A percentile compares a stretch with the other conserved stretches of the same genome.
Evolutionary conservation across 2,888 invertebrate species (phyloP).

Genomic region (Lithophane leautieri): DNA sequence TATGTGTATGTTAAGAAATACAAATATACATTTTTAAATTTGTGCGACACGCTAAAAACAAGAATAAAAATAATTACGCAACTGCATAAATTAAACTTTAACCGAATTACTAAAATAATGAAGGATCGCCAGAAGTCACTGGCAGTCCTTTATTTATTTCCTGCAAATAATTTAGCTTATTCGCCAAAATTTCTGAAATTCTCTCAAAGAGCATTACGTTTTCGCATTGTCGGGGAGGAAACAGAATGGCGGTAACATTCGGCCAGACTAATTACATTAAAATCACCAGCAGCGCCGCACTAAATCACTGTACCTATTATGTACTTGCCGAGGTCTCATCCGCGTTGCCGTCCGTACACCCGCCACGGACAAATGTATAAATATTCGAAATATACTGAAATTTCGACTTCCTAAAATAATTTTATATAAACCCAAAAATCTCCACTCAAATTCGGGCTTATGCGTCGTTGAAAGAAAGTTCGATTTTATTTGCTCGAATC

Average conservation of each 20-base stretch:
- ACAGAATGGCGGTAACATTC: slow-evolving; percentile 81
- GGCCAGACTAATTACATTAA: slow-evolving; percentile 87
- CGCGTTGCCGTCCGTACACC: slow-evolving; percentile 80
- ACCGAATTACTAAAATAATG: slow-evolving; percentile 45
- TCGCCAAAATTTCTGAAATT: slow-evolving; percentile 66
- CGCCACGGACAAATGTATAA: slow-evolving; percentile 87
- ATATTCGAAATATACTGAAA: slow-evolving; percentile 89
- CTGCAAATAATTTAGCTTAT: slow-evolving; percentile 66
- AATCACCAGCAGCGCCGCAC: slow-evolving; percentile 85
- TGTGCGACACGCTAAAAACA: too few relatives aligned
- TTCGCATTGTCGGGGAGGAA: slow-evolving; percentile 72
- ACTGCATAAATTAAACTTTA: slow-evolving; percentile 18
- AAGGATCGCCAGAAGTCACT: slow-evolving; percentile 54
- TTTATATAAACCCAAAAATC: slow-evolving; percentile 28
- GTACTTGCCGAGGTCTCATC: slow-evolving; percentile 85
- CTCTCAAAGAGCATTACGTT: slow-evolving; percentile 67
- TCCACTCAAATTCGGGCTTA: slow-evolving; percentile 57
- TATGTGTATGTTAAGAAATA: too few relatives aligned
- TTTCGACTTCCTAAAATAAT: slow-evolving; percentile 70
- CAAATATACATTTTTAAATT: too few relatives aligned
- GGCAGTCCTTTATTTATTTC: slow-evolving; percentile 65
- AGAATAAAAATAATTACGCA: background rate
- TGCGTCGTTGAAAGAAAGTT: slow-evolving; percentile 37
- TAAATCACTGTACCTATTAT: slow-evolving; percentile 89
- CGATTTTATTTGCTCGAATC: slow-evolving; percentile 41